A percentile compares a stretch with the other conserved stretches of the same genome.
Conservation (phyloP, 2,113 vertebrate genomes). For the Octodon degus region DNA sequence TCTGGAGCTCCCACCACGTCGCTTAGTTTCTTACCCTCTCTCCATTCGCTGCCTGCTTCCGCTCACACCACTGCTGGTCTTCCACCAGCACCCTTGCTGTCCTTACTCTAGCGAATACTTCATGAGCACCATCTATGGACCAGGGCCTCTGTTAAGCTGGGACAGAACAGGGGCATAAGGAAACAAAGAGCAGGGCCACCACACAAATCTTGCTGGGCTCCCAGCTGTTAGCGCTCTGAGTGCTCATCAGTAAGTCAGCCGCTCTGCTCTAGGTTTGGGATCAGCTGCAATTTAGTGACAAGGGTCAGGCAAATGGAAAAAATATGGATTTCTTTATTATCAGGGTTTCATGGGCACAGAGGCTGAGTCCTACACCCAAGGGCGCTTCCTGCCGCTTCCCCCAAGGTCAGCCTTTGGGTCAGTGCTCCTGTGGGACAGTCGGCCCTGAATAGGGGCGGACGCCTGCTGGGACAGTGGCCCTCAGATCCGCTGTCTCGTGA, state of each 20-base stretch:
- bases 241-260: neutral
- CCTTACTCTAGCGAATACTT: neutral
- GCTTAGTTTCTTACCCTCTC: neutral
- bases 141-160: neutral
- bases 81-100: neutral
- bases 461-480: neutral
- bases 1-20: neutral
- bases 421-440: neutral
- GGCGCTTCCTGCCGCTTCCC: neutral
- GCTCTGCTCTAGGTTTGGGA: neutral
- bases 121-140: neutral
- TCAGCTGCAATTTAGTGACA: neutral
- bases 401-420: neutral
- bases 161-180: neutral
- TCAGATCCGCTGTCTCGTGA: neutral
- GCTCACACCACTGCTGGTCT: neutral
- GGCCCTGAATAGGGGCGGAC: neutral
- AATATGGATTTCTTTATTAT: neutral
- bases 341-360: neutral
- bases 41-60: neutral
- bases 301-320: neutral
- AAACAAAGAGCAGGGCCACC: neutral
- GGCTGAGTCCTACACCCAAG: neutral
- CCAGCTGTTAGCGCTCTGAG: neutral
- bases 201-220: neutral